Percentiles rank a stretch among this genome's conserved stretches.
phyloP scores from a whole-genome alignment of 2,888 invertebrate species.

The Yponomeuta malinellus region DNA sequence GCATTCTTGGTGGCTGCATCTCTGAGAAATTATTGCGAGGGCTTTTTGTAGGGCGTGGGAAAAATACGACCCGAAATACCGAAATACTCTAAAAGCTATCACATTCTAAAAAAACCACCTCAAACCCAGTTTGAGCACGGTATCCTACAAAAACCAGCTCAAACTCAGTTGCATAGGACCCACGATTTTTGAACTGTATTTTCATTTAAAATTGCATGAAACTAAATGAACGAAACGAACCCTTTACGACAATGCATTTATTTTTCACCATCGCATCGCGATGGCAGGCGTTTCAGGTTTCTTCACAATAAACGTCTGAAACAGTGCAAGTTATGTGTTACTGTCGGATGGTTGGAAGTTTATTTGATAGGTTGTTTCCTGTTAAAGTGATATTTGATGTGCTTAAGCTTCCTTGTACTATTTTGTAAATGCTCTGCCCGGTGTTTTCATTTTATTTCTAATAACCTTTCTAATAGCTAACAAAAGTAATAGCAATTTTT shows the following conservation, averaged over 20 bases:
- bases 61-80: too few species aligned
- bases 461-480: too few species aligned
- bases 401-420: background rate
- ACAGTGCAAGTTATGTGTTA: slow-evolving; percentile 1
- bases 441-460: too few species aligned
- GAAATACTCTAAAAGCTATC: too few species aligned
- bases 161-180: background rate
- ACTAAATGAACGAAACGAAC: slow-evolving; percentile 31
- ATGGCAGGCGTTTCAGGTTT: slow-evolving; percentile 1
- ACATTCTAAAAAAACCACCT: too few species aligned
- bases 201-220: slow-evolving; percentile 30
- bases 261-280: slow-evolving; percentile 24
- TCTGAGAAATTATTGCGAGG: too few species aligned
- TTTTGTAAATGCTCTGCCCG: background rate
- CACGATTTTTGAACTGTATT: background rate
- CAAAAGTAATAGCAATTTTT: too few species aligned
- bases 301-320: slow-evolving; percentile 9
- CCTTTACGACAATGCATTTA: slow-evolving; percentile 33
- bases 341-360: background rate
- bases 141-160: background rate
- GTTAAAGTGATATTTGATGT: background rate
- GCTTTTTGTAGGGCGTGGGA: too few species aligned
- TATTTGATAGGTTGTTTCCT: background rate
- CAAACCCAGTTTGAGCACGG: background rate
- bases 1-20: background rate